phyloP scores from a whole-genome alignment of 2,888 invertebrate genomes.

The Muschampia plurimacula region DNA sequence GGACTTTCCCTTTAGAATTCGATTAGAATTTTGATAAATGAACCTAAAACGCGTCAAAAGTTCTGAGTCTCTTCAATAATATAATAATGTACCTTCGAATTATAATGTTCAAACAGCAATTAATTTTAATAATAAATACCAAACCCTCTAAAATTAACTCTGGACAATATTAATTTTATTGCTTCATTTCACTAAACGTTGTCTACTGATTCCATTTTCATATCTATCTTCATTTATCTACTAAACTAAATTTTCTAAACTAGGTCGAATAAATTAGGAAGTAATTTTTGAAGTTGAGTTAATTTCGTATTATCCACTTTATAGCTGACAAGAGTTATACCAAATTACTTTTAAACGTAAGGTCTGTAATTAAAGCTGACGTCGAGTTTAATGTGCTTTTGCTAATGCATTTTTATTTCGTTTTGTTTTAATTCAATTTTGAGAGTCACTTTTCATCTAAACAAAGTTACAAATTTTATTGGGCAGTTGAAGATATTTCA shows the following conservation, averaged over 20 bases:
- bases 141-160: neutral
- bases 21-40: too few relatives aligned
- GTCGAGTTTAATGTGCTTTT: neutral
- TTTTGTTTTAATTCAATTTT: too few relatives aligned
- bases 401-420: neutral
- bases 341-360: neutral
- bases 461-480: too few relatives aligned
- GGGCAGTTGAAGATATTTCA: too few relatives aligned
- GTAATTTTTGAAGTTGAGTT: slow-evolving; percentile 26
- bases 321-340: slow-evolving; percentile 12
- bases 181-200: neutral
- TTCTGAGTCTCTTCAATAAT: too few relatives aligned
- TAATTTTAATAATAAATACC: neutral
- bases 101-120: neutral
- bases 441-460: too few relatives aligned
- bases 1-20: neutral
- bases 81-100: too few relatives aligned
- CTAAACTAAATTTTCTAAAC: neutral
- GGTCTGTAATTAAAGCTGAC: neutral
- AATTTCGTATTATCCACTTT: slow-evolving; percentile 12
- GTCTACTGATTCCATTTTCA: neutral
- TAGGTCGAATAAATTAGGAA: slow-evolving; percentile 20
- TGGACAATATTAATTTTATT: neutral
- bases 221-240: slow-evolving; percentile 5
- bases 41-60: too few relatives aligned